Base-by-base conservation (phyloP, 2,113 vertebrate genomes). In the Eonycteris spelaea region DNA sequence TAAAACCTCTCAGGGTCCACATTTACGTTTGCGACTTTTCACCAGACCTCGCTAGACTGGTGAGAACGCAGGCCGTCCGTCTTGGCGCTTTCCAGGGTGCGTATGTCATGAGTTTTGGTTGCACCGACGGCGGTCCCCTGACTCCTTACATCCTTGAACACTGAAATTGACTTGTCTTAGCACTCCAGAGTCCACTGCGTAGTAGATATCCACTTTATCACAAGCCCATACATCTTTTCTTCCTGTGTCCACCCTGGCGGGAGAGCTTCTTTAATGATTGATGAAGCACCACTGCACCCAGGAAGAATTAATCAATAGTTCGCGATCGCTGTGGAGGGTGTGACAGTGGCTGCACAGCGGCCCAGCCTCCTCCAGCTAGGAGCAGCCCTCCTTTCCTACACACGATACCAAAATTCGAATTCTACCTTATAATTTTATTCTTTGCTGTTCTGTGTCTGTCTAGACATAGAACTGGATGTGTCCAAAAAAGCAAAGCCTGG, bases 281-380 rank as follows among this genome's bases (percentile, higher is more conserved):
- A 95, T 96, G 91, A 91, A 84, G 55, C 74, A 73, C 40, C 0
- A 2, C 61, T 90, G 79, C 55, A 77, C 96, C 74, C 94, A 94
- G 40, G 95, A 90, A 96, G 85, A 93, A 94, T 86, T 74, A 95
- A 97, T 96, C 96, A 78, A 94, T 96, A 93, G 82, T 74, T 95
- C 0, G 1, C 78, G 35, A 57, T 91, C 88, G 48, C 82, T 33
- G 43, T 13, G 63, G 94, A 95, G 85, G 85, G 73, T 26, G 9
- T 21, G 84, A 63, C 74, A 14, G 57, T 71, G 40, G 88, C 90
- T 89, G 91, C 43, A 57, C 57, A 70, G 26, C 28, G 93, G 63
- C 91, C 67, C 61, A 84, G 70, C 51, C 33, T 38, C 75, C 9
- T 51, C 59, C 33, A 75, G 67, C 91, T 74, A 86, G 61, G 73